Percentiles rank a stretch among this genome's conserved stretches.
Conservation (phyloP, 2,113 vertebrate genomes). For the Microtus richardsoni region DNA sequence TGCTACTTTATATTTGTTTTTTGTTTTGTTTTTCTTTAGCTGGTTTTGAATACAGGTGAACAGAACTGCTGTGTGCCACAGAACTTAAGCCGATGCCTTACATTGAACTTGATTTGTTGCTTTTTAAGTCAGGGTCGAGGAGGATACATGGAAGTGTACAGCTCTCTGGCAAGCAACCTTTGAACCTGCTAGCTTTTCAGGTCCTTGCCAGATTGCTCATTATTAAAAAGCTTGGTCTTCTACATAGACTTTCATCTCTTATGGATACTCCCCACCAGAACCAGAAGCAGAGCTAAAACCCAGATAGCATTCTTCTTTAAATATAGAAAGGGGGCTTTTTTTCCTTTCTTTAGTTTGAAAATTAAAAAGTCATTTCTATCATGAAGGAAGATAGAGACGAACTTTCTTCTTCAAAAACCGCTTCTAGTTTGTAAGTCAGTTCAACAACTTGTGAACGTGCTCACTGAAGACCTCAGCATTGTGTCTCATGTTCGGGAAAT, state of each 20-base stretch:
- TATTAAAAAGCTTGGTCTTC: slow-evolving; percentile 52
- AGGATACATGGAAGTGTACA: background rate
- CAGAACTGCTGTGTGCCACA: slow-evolving; percentile 63
- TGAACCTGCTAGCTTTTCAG: slow-evolving; percentile 62
- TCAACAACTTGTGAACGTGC: slow-evolving; percentile 52
- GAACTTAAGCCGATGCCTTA: slow-evolving; percentile 65
- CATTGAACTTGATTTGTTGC: slow-evolving; percentile 47
- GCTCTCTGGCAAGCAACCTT: slow-evolving; percentile 66
- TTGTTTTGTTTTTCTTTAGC: background rate
- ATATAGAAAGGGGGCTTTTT: slow-evolving; percentile 32
- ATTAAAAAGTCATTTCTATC: slow-evolving; percentile 30
- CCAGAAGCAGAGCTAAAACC: slow-evolving; percentile 49
- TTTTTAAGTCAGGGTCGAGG: slow-evolving; percentile 40
- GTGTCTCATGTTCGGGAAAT: slow-evolving; percentile 61
- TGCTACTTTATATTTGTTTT: background rate
- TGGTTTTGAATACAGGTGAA: slow-evolving; percentile 59
- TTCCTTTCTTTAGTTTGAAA: slow-evolving; percentile 35
- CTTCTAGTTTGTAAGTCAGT: slow-evolving; percentile 32
- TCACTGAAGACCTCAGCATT: slow-evolving; percentile 57
- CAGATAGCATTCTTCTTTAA: slow-evolving; percentile 45
- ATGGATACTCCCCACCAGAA: slow-evolving; percentile 40
- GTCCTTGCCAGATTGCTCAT: slow-evolving; percentile 61
- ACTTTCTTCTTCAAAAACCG: slow-evolving; percentile 26
- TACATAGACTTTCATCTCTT: slow-evolving; percentile 46
- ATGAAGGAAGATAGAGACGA: slow-evolving; percentile 47